Evolutionary conservation across 2,888 invertebrate species (phyloP).

Genomic region (Pollenia angustigena): DNA sequence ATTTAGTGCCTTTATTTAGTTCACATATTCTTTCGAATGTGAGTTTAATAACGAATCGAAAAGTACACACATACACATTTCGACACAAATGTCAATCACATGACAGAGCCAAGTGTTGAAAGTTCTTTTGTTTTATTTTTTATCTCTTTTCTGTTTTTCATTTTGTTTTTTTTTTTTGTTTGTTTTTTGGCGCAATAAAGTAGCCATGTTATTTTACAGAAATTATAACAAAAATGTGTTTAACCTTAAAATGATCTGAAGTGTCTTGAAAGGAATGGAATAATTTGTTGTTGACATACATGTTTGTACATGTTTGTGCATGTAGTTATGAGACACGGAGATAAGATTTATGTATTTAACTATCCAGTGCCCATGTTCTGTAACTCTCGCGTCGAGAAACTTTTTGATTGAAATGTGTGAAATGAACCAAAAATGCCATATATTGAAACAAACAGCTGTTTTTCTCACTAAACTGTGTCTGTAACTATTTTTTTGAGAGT

Average conservation of each 20-base stretch:
- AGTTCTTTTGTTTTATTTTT: conserved; percentile 58
- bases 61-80: conserved; percentile 17
- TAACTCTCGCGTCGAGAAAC: no score
- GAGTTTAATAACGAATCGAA: conserved; percentile 16
- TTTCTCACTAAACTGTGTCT: no score
- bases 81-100: conserved; percentile 73
- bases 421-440: no score
- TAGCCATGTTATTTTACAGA: conserved; percentile 40
- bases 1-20: conserved; percentile 32
- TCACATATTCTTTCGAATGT: conserved; percentile 11
- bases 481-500: no score
- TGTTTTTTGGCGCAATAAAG: conserved; percentile 43
- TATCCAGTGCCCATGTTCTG: no score
- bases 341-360: no score
- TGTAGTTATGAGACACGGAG: no score
- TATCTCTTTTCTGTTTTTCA: conserved; percentile 33
- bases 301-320: no score
- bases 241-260: conserved; percentile 33
- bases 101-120: conserved; percentile 65
- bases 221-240: conserved; percentile 10
- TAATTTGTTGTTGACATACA: no score
- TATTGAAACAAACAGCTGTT: no score
- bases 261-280: not conserved
- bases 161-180: conserved; percentile 37
- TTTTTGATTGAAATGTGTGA: no score